Evolutionary conservation across 1,140 invertebrate genomes (phyloP).

Genomic region (Wasmannia auropunctata): DNA sequence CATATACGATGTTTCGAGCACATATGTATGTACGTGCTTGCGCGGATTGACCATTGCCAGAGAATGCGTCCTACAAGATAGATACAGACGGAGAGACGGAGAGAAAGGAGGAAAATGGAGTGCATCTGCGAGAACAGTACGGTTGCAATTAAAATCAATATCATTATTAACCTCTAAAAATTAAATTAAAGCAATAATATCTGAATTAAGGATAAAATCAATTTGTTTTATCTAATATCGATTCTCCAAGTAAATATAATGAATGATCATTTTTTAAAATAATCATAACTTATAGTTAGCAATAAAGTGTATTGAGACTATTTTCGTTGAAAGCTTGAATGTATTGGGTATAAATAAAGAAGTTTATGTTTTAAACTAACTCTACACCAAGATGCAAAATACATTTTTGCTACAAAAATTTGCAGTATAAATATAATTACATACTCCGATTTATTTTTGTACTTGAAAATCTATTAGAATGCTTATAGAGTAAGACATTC

Average conservation of each 20-base stretch:
- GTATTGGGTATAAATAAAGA: not conserved
- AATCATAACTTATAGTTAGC: not conserved
- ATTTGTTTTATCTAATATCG: too few relatives aligned
- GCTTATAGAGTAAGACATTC: not conserved
- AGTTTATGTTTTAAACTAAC: not conserved
- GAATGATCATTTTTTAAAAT: not conserved
- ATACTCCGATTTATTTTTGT: not conserved
- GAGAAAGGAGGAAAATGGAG: not conserved
- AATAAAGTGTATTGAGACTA: not conserved
- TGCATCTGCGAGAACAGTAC: not conserved
- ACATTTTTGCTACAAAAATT: not conserved
- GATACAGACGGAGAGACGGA: not conserved
- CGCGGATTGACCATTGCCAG: constrained; percentile 33
- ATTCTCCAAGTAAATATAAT: not conserved
- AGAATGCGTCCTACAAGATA: constrained; percentile 23
- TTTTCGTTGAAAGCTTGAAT: not conserved
- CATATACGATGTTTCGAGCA: constrained; percentile 18
- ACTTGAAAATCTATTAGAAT: not conserved
- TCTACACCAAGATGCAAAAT: not conserved
- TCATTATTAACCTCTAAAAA: not conserved
- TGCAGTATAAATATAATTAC: not conserved
- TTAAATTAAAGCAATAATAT: not conserved
- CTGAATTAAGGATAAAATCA: too few relatives aligned
- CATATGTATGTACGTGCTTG: constrained; percentile 15
- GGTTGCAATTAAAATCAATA: constrained; percentile 20